These are phyloP conservation scores for Orestias chungarensis DNA, from an alignment of 2,797 vertebrate species.

Conservation along the genomic window DNA sequence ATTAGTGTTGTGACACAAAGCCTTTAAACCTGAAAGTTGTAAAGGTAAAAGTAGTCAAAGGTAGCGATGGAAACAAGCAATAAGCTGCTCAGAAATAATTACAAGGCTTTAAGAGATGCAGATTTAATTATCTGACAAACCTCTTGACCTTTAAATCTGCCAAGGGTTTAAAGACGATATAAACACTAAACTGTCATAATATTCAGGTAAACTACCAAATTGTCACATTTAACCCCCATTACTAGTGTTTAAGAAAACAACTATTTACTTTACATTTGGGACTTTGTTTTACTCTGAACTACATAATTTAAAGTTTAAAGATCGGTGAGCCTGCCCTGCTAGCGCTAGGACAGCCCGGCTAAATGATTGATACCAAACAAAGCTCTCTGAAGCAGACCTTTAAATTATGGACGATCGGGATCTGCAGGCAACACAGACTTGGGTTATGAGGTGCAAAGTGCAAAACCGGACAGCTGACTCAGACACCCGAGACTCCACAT, in stretches of 20 bases:
- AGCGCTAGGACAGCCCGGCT: slow-evolving; percentile 30
- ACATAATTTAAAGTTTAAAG: neutral
- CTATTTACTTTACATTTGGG: neutral
- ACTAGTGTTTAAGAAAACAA: neutral
- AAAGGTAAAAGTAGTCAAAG: no score
- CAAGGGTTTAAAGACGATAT: neutral
- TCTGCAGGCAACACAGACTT: slow-evolving; percentile 16
- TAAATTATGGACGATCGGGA: slow-evolving; percentile 63
- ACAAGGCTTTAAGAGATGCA: neutral
- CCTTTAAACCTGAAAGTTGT: neutral
- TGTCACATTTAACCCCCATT: no score
- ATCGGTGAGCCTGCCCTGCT: neutral
- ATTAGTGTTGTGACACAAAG: neutral
- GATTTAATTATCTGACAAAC: neutral
- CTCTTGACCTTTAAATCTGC: neutral
- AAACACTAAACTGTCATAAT: neutral
- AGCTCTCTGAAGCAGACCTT: slow-evolving; percentile 49
- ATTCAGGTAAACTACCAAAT: no score
- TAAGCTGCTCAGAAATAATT: neutral
- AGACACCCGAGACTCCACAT: slow-evolving; percentile 44
- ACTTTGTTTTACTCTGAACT: neutral
- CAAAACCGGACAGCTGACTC: slow-evolving; percentile 48
- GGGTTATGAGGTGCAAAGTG: slow-evolving; percentile 63
- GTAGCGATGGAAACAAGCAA: neutral
- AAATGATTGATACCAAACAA: slow-evolving; percentile 69